Conservation (phyloP, 1,140 invertebrate species). For the Laupala kohalensis region DNA sequence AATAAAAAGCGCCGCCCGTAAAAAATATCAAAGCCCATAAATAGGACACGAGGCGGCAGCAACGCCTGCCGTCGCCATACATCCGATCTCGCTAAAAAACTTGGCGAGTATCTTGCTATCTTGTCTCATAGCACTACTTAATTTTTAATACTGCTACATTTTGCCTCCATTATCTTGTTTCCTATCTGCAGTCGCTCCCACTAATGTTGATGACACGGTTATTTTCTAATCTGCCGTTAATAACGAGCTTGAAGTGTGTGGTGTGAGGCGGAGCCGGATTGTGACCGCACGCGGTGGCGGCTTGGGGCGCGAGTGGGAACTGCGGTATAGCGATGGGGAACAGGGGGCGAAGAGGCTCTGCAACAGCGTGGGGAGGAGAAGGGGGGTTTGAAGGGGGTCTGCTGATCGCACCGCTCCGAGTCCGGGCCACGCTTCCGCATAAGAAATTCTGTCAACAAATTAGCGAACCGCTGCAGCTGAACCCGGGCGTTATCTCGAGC, state of each 20-base stretch:
- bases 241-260: not conserved
- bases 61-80: not conserved
- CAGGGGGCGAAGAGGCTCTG: not conserved
- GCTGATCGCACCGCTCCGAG: conserved; percentile 10
- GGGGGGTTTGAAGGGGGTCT: not conserved
- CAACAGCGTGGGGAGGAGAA: not conserved
- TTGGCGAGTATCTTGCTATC: not conserved
- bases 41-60: not conserved
- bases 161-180: conserved; percentile 5
- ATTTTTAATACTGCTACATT: conserved; percentile 9
- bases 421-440: conserved; percentile 12
- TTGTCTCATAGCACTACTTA: conserved; percentile 3
- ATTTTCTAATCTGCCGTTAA: conserved; percentile 8
- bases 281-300: not conserved
- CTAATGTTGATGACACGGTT: conserved; percentile 7
- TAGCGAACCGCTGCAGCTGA: conserved; percentile 8
- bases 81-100: not conserved
- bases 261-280: not conserved
- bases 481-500: not conserved
- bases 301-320: not conserved
- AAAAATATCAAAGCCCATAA: not conserved
- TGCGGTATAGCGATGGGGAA: not conserved
- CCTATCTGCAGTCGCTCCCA: not conserved
- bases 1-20: not conserved
- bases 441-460: conserved; percentile 16